Conservation (phyloP, 1,140 invertebrate genomes). For the Ectropis grisescens region DNA sequence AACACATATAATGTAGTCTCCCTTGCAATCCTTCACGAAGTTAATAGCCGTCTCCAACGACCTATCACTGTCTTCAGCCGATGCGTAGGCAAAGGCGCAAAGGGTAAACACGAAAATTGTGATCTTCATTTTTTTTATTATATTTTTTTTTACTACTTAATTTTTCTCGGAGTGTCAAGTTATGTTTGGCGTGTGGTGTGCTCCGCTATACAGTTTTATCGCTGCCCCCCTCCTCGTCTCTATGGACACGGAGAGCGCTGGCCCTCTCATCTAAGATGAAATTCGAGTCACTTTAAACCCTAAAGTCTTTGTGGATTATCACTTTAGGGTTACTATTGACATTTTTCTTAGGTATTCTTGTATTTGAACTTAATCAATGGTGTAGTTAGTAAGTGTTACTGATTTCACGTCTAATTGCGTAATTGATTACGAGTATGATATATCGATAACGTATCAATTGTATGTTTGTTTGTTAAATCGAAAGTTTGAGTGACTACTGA, state of each 20-base stretch:
- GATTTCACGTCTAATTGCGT: no score
- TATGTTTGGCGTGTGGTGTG: constrained; percentile 41
- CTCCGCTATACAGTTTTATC: constrained; percentile 56
- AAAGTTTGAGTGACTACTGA: no score
- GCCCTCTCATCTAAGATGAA: constrained; percentile 45
- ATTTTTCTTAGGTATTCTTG: no score
- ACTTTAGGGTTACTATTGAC: background rate
- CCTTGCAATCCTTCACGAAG: constrained; percentile 55
- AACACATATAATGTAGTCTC: constrained; percentile 52
- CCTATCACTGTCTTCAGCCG: constrained; percentile 42
- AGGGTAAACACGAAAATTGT: constrained; percentile 28
- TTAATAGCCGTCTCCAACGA: constrained; percentile 46
- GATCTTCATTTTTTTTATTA: constrained; percentile 48
- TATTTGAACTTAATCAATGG: no score
- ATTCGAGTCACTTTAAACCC: constrained; percentile 38
- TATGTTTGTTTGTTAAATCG: no score
- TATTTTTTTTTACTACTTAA: constrained; percentile 23
- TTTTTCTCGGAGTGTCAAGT: constrained; percentile 50
- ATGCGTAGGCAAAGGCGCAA: constrained; percentile 24
- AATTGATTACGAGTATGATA: no score
- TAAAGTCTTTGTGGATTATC: constrained; percentile 32
- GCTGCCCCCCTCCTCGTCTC: constrained; percentile 31
- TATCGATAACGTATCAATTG: no score
- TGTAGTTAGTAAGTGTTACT: no score
- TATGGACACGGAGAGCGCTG: constrained; percentile 17